Conservation (phyloP, 2,113 vertebrate species). For the Actenoides lindsayi region DNA sequence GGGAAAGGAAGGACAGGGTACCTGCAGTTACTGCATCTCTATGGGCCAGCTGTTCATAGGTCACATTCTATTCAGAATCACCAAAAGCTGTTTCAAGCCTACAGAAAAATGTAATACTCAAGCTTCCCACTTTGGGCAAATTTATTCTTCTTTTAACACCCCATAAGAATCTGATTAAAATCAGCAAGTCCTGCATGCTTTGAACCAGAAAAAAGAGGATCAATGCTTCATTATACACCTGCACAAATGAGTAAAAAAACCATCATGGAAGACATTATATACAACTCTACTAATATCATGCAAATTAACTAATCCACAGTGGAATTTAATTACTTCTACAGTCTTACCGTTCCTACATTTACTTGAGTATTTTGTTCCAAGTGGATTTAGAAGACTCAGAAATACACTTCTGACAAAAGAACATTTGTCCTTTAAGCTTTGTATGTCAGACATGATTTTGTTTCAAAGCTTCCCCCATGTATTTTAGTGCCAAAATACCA, state of each 20-base stretch:
- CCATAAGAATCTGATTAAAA: background rate
- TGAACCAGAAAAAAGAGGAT: background rate
- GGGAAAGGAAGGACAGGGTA: background rate
- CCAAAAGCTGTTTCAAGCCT: background rate
- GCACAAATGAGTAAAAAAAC: background rate
- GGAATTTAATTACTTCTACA: constrained; percentile 9
- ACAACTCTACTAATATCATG: background rate
- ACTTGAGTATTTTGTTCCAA: constrained; percentile 5
- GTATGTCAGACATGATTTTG: background rate
- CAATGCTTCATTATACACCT: background rate
- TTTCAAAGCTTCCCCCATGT: background rate
- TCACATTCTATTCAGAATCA: background rate
- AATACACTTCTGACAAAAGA: background rate
- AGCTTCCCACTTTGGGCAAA: background rate
- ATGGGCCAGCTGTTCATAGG: background rate
- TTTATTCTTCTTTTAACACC: background rate
- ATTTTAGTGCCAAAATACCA: background rate
- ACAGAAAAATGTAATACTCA: background rate
- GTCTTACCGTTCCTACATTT: background rate
- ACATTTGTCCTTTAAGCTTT: background rate
- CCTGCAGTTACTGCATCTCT: background rate
- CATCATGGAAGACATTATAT: background rate
- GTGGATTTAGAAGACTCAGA: background rate
- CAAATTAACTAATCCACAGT: background rate
- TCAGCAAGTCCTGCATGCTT: background rate